Percentiles rank a stretch among this genome's conserved stretches.
Conservation (phyloP, 2,797 vertebrate species). For the Fundulus diaphanus region DNA sequence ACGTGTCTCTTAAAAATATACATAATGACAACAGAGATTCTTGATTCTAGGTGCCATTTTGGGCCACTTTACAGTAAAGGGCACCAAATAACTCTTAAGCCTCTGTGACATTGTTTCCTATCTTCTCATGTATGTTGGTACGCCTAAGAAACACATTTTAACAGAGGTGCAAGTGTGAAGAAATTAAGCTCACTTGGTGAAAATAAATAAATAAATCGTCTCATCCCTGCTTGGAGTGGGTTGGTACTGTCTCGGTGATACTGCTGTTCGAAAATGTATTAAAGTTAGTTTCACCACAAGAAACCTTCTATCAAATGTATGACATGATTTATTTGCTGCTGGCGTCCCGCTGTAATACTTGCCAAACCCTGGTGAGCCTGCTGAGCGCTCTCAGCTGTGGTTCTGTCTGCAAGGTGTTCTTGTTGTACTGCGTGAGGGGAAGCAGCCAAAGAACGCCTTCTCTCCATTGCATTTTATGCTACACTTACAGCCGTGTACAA, state of each 20-base stretch:
- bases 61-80: no score
- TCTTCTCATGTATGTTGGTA: no score
- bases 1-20: no score
- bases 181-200: no score
- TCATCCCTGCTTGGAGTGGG: neutral
- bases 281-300: constrained; percentile 19
- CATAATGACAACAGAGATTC: no score
- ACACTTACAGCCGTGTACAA: constrained; percentile 36
- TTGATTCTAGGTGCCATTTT: no score
- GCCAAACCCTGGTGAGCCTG: constrained; percentile 21
- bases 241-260: neutral
- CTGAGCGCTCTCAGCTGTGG: constrained; percentile 2
- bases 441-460: constrained; percentile 36
- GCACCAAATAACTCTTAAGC: no score
- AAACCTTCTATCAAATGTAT: constrained; percentile 28
- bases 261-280: neutral
- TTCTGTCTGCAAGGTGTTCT: constrained; percentile 36
- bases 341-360: constrained; percentile 6
- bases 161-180: no score
- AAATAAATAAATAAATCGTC: no score
- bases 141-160: no score
- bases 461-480: constrained; percentile 33
- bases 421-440: constrained; percentile 42
- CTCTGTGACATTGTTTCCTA: no score
- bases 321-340: constrained; percentile 33